Evolutionary conservation across 2,888 invertebrate genomes (phyloP), one percentile per base, ranked within the genome.

Genomic region (Mechanitis messenoides): DNA sequence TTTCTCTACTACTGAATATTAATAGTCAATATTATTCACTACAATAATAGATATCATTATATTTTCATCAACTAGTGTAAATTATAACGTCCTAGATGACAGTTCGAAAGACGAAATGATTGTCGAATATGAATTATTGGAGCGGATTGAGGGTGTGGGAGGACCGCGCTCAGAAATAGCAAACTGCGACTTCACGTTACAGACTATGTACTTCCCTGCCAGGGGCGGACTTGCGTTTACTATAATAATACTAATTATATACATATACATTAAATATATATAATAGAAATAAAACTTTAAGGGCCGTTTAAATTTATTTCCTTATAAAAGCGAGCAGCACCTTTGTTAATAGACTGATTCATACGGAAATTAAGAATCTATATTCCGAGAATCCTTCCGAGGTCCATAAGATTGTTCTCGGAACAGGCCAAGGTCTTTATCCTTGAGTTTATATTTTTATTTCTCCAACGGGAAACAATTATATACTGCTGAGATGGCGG

Each of bases 131-230:
- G 78, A 75, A 73, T 75, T 75, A 76, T 76, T 71, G 70, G 73
- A 74, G 74, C 72, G 74, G 72, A 69, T 71, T 71, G 74, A 74
- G 74, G 76, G 72, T 77, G 80, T 82, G 80, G 78, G 83, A 81
- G 84, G 85, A 84, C 84, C 83, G 79, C 76, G 80, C 76, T 77
- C 85, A 79, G 84, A 85, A 87, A 87, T 86, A 87, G 85, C 86
- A 81, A 84, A 78, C 85, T 85, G 84, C 83, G 84, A 84, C 80
- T 87, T 86, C 86, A 85, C 85, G 84, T 68, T 83, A 82, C 79
- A 80, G 72, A 56, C 65, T 81, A 80, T 81, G 79, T 84, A 77
- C 82, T 81, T 80, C 78, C 74, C 74, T 70, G 33, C 71, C 85
- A 85, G 85, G 79, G 81, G 72, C 80, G 86, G 61, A 86, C 58